Evolutionary conservation across 1,140 invertebrate species (phyloP).

Genomic region (Drosophila nannoptera): DNA sequence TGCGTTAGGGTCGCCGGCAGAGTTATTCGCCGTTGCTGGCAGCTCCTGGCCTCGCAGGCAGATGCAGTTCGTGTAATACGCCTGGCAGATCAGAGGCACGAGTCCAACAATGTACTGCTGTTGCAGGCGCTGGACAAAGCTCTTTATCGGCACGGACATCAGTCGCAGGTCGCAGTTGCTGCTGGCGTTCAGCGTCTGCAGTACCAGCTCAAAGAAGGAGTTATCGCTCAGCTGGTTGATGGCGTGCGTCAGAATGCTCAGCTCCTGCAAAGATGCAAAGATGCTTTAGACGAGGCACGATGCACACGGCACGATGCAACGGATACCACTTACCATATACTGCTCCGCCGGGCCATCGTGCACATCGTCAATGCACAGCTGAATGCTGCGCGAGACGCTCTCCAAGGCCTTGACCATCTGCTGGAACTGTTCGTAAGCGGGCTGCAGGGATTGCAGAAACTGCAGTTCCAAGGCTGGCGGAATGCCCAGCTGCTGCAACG

Average conservation of each 20-base stretch:
- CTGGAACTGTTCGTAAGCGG: constrained; percentile 44
- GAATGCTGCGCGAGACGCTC: constrained; percentile 24
- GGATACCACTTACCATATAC: constrained; percentile 47
- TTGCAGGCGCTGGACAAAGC: constrained; percentile 39
- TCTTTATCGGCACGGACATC: constrained; percentile 37
- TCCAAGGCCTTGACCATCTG: constrained; percentile 17
- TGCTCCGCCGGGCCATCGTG: constrained; percentile 42
- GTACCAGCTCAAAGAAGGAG: constrained; percentile 53
- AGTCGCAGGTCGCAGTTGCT: constrained; percentile 44
- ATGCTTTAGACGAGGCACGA: neutral
- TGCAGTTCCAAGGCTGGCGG: constrained; percentile 18
- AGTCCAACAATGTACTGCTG: constrained; percentile 38
- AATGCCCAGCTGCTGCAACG: neutral
- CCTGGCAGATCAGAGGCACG: constrained; percentile 33
- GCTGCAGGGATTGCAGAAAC: constrained; percentile 41
- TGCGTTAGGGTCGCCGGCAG: neutral
- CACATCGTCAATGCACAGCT: constrained; percentile 46
- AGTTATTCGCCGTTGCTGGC: neutral
- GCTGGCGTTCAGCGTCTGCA: constrained; percentile 38
- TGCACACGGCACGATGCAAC: too few species aligned
- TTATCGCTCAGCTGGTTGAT: constrained; percentile 24
- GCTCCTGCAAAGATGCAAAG: constrained; percentile 18
- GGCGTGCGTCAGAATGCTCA: constrained; percentile 33
- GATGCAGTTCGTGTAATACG: constrained; percentile 25
- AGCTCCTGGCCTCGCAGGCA: constrained; percentile 28